Conservation (phyloP, 2,888 invertebrate genomes). For the Eupeodes latifasciatus region DNA sequence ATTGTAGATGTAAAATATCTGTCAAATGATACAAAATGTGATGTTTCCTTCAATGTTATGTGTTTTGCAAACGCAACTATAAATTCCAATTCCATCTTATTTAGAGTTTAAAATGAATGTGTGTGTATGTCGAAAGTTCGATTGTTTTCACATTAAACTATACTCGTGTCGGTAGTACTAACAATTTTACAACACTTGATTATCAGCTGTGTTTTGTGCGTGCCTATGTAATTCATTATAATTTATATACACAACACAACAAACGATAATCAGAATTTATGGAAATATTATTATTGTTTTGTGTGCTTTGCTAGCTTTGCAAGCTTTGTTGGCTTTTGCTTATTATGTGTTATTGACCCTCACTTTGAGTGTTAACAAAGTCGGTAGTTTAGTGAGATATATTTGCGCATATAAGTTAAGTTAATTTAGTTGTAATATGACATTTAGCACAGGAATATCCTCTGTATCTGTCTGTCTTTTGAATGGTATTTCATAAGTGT, state of each 20-base stretch:
- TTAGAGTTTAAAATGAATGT: slow-evolving; percentile 60
- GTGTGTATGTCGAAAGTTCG: slow-evolving; percentile 46
- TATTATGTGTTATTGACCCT: slow-evolving; percentile 22
- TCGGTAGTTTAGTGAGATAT: neutral
- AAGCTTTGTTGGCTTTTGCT: no score
- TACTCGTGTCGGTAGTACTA: neutral
- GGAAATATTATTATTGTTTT: slow-evolving; percentile 21
- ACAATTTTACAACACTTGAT: slow-evolving; percentile 1
- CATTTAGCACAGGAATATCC: neutral
- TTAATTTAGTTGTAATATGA: slow-evolving; percentile 9
- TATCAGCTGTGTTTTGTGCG: neutral
- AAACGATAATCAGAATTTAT: slow-evolving; percentile 30
- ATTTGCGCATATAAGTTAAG: neutral
- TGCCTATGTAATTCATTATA: slow-evolving; percentile 12
- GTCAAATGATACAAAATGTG: neutral
- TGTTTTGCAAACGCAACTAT: slow-evolving; percentile 53
- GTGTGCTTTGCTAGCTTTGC: neutral
- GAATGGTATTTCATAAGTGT: neutral
- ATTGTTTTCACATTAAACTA: slow-evolving; percentile 10
- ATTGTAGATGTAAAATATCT: neutral
- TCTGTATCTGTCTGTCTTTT: neutral
- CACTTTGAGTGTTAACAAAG: slow-evolving; percentile 2
- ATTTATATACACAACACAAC: slow-evolving; percentile 16
- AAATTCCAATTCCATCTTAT: slow-evolving; percentile 34
- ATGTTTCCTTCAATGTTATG: slow-evolving; percentile 49